Evolutionary conservation across 1,140 invertebrate species (phyloP).

Genomic region (Ganaspis sp.): DNA sequence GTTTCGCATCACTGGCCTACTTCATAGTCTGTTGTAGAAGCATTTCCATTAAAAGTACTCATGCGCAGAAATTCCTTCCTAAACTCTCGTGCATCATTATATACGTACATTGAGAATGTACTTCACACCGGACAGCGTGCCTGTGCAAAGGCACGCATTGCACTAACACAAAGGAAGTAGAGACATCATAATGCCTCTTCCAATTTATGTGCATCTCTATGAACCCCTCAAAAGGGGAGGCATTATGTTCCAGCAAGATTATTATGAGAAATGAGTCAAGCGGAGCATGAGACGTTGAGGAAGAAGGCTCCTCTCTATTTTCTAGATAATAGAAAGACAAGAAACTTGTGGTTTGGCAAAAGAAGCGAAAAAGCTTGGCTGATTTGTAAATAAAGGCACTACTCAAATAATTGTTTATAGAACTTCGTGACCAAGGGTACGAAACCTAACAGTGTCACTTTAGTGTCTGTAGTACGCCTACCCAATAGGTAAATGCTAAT

Average conservation of each 20-base stretch:
- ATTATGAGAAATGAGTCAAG: conserved; percentile 22
- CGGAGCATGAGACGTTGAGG: neutral
- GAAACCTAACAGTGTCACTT: too few species aligned
- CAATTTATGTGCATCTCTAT: conserved; percentile 29
- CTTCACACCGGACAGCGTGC: conserved; percentile 22
- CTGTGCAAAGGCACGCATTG: neutral
- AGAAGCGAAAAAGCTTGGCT: neutral
- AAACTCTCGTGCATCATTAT: neutral
- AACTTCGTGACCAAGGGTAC: too few species aligned
- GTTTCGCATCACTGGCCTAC: conserved; percentile 14
- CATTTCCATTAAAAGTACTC: conserved; percentile 7
- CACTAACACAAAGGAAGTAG: conserved; percentile 4
- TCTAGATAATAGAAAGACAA: neutral
- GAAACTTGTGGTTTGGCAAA: neutral
- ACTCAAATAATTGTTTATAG: too few species aligned
- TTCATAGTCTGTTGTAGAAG: neutral
- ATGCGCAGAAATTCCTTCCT: neutral
- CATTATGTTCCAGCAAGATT: conserved; percentile 27
- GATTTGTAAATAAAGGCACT: too few species aligned
- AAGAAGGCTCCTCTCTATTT: neutral
- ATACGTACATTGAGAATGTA: conserved; percentile 2
- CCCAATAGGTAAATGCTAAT: too few species aligned
- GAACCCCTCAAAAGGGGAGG: conserved; percentile 21
- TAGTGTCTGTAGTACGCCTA: too few species aligned
- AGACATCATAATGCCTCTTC: conserved; percentile 22